Evolutionary conservation across 2,797 vertebrate species (phyloP).

Genomic region (Rhynchotus rufescens): DNA sequence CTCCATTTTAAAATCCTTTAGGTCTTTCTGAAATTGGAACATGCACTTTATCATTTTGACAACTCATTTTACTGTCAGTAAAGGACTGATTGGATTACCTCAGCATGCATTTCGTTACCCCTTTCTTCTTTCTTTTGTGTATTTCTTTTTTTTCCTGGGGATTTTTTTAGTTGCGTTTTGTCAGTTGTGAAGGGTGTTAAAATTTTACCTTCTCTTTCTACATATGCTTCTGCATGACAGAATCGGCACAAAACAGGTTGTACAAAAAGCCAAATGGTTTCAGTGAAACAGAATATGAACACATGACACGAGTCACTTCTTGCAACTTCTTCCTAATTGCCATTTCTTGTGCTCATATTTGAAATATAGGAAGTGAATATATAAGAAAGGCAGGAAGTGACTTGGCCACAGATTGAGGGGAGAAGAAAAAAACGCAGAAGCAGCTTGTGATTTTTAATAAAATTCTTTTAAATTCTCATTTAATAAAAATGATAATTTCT

Average conservation of each 20-base stretch:
- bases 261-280: not conserved
- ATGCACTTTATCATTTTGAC: not conserved
- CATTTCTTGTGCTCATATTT: not conserved
- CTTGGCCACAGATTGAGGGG: not conserved
- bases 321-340: not conserved
- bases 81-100: not conserved
- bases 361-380: not conserved
- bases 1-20: not conserved
- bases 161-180: not conserved
- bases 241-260: not conserved
- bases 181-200: not conserved
- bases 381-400: not conserved
- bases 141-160: rapidly evolving
- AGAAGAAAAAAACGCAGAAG: not conserved
- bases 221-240: not conserved
- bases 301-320: not conserved
- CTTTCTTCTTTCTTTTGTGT: not conserved
- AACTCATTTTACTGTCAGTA: not conserved
- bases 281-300: not conserved
- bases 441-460: not conserved
- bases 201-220: not conserved
- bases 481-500: not conserved
- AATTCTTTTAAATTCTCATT: too few relatives aligned
- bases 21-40: not conserved
- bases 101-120: not conserved